phyloP scores from a whole-genome alignment of 2,888 invertebrate species.

The Oxytorus armatus region DNA sequence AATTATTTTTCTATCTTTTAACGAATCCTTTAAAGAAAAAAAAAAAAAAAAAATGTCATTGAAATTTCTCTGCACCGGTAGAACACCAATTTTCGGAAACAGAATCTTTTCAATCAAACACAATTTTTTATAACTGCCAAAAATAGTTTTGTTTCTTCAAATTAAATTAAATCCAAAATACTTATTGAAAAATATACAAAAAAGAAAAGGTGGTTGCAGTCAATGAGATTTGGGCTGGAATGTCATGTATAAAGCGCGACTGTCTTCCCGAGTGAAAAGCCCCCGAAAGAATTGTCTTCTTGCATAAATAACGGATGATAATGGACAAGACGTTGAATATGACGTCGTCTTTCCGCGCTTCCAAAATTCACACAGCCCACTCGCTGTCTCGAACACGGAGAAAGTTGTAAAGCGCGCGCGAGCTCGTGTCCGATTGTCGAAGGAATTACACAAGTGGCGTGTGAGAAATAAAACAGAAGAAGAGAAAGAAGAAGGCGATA shows the following conservation, averaged over 20 bases:
- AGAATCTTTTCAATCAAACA: too few relatives aligned
- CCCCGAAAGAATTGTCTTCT: slow-evolving; percentile 45
- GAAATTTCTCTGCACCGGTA: too few relatives aligned
- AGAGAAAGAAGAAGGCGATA: slow-evolving; percentile 3
- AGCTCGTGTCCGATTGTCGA: slow-evolving; percentile 55
- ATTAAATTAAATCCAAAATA: neutral
- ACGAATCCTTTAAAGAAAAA: too few relatives aligned
- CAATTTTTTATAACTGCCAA: too few relatives aligned
- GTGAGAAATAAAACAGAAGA: slow-evolving; percentile 28
- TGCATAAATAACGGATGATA: slow-evolving; percentile 42
- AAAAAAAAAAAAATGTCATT: too few relatives aligned
- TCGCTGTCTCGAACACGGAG: slow-evolving; percentile 50
- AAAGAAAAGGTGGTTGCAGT: too few relatives aligned
- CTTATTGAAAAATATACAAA: too few relatives aligned
- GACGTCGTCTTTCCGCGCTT: slow-evolving; percentile 36
- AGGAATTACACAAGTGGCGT: slow-evolving; percentile 55
- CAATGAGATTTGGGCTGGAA: neutral
- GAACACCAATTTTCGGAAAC: too few relatives aligned
- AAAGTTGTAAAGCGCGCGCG: slow-evolving; percentile 57
- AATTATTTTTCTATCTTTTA: too few relatives aligned
- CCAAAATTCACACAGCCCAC: slow-evolving; percentile 27
- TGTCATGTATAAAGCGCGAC: neutral
- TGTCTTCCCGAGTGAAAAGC: slow-evolving; percentile 62
- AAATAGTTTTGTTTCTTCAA: neutral
- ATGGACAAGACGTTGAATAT: slow-evolving; percentile 25